Evolutionary conservation across 1,140 invertebrate species (phyloP), one percentile per base, ranked within the genome.

Genomic region (Tigriopus japonicus): DNA sequence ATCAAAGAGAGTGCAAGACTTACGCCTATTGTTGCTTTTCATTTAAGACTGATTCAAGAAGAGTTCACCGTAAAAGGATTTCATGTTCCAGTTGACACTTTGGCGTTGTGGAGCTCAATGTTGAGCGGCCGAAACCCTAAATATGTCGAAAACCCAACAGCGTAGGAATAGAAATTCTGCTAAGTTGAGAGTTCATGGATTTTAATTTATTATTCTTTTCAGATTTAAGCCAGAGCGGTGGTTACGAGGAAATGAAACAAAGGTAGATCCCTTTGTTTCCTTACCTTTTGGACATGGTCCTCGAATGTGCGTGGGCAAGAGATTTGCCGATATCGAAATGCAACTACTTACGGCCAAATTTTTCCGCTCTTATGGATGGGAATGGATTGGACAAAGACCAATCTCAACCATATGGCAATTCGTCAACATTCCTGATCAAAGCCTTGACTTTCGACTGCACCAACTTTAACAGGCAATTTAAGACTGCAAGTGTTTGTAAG

Each of bases 311-410:
- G 71, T 88, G 23, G 86, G 86, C 0, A 74, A 84, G 58, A 72
- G 85, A 62, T 85, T 89, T 65, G 86, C 86, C 5, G 85, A 88
- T 68, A 72, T 86, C 17, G 85, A 89, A 72, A 86, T 88, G 68
- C 83, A 86, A 73, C 78, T 86, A 40, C 68, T 87, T 1, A 67
- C 86, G 41, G 77, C 80, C 2, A 86, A 85, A 21, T 6, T 35
- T n/a, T 3, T 55, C 53, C 21, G n/a, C 10, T 5, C n/a, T 49
- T 49, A 17, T 49, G 5, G 21, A 6, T 15, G n/a, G 21, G 21
- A 49, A 12, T 49, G 45, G 45, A 49, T 15, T 6, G 45, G 45
- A 49, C 2, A 49, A 12, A 3, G 10, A 6, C 2, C n/a, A 15
- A 49, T 49, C n/a, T 15, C n/a, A 3, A 21, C 21, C 3, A 49